A percentile compares a stretch with the other conserved stretches of the same genome.
These are phyloP conservation scores for Tonatia bakeri DNA, from an alignment of 2,113 vertebrate genomes.

Conservation along the genomic window DNA sequence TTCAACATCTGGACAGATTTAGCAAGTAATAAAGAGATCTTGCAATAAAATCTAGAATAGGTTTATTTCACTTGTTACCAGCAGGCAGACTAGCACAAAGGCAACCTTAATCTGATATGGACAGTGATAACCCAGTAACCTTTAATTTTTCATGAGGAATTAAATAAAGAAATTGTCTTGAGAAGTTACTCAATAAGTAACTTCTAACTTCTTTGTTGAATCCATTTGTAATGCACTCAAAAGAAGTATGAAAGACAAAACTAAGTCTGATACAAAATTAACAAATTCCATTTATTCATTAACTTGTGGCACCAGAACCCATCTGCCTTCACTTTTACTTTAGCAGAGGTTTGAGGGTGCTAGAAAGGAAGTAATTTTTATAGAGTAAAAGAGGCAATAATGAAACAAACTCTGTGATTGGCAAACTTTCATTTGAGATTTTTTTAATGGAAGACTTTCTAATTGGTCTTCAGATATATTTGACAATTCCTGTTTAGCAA, in stretches of 20 bases:
- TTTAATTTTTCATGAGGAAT: not conserved
- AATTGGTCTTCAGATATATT: not conserved
- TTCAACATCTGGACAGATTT: not conserved
- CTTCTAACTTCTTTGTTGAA: too few relatives aligned
- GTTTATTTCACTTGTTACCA: not conserved
- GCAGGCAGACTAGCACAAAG: not conserved
- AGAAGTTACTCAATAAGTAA: not conserved
- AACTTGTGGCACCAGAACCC: not conserved
- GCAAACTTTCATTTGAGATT: not conserved
- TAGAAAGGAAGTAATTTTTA: not conserved
- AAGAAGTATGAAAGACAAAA: not conserved
- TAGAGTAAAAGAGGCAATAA: not conserved
- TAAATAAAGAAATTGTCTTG: not conserved
- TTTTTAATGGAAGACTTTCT: not conserved
- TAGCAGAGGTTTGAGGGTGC: not conserved
- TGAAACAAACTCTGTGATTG: not conserved
- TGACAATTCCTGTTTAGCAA: not conserved
- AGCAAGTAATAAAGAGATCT: not conserved
- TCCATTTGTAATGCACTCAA: not conserved
- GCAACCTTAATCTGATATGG: not conserved
- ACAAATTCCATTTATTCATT: not conserved
- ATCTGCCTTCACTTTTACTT: conserved; percentile 1
- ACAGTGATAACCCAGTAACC: not conserved
- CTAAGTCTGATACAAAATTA: not conserved
- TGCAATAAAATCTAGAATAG: not conserved